Conservation (phyloP, 2,797 vertebrate species). For the Enteromius mattozi region DNA sequence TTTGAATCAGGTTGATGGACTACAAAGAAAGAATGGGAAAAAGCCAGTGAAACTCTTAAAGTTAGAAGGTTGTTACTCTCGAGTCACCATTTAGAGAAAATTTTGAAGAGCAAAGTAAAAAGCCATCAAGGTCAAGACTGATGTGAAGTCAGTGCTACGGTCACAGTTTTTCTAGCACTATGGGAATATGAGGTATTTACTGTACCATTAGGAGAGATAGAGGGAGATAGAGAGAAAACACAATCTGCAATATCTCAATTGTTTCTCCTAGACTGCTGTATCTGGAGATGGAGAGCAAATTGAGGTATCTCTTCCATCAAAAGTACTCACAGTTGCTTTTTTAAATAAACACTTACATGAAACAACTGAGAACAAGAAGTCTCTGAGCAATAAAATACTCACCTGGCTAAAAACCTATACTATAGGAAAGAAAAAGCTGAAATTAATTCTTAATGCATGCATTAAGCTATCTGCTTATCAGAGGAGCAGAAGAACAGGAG, state of each 20-base stretch:
- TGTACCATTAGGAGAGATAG: background rate
- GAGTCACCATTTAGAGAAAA: constrained; percentile 11
- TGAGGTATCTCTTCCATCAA: background rate
- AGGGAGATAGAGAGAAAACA: background rate
- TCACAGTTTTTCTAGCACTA: background rate
- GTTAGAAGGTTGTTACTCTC: constrained; percentile 18
- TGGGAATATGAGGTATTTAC: background rate
- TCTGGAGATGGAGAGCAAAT: background rate
- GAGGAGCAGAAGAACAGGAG: background rate
- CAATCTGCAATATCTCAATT: background rate
- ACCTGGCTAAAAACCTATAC: too few species aligned
- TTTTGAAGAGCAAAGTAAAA: constrained; percentile 4
- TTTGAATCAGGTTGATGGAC: constrained; percentile 40
- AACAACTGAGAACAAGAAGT: background rate
- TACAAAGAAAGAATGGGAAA: constrained; percentile 26
- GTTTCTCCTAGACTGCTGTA: background rate
- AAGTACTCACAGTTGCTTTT: background rate
- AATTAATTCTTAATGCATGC: too few species aligned
- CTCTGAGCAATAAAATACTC: too few species aligned
- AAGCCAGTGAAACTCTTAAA: background rate
- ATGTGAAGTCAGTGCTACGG: background rate
- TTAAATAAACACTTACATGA: background rate
- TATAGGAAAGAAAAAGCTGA: background rate
- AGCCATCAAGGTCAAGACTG: constrained; percentile 24
- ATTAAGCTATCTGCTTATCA: background rate